A percentile compares a stretch with the other conserved stretches of the same genome.
These are phyloP conservation scores for Lathronympha strigana DNA, from an alignment of 2,888 invertebrate genomes.

Conservation along the genomic window DNA sequence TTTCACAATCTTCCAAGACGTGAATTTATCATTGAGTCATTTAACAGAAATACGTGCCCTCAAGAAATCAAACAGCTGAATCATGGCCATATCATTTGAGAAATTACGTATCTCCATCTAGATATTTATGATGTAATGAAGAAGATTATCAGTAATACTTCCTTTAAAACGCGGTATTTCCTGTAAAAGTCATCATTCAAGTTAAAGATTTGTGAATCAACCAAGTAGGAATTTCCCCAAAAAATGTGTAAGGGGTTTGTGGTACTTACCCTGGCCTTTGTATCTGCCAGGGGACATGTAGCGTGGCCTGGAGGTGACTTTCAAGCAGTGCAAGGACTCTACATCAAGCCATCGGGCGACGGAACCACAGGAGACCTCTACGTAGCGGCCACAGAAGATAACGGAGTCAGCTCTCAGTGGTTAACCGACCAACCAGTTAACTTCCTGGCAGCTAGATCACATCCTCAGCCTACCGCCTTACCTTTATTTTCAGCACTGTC, in stretches of 20 bases:
- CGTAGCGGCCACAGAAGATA: conserved; percentile 77
- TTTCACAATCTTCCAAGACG: conserved; percentile 24
- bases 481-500: conserved; percentile 50
- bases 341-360: conserved; percentile 72
- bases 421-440: conserved; percentile 71
- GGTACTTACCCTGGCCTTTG: conserved; percentile 44
- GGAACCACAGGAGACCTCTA: conserved; percentile 76
- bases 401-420: conserved; percentile 71
- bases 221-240: not conserved
- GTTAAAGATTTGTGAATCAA: not conserved
- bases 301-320: conserved; percentile 59
- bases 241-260: conserved; percentile 33
- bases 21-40: conserved; percentile 21
- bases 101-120: conserved; percentile 23
- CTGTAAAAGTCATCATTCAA: conserved; percentile 9
- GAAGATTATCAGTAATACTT: conserved; percentile 22
- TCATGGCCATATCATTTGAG: conserved; percentile 22
- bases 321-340: conserved; percentile 75
- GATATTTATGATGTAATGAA: conserved; percentile 17
- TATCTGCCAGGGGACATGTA: conserved; percentile 51
- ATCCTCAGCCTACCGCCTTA: conserved; percentile 51
- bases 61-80: conserved; percentile 15
- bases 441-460: conserved; percentile 59
- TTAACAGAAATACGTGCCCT: conserved; percentile 29
- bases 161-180: conserved; percentile 29